These are phyloP conservation scores for Nibea albiflora DNA, from an alignment of 2,113 vertebrate species.

Conservation along the genomic window DNA sequence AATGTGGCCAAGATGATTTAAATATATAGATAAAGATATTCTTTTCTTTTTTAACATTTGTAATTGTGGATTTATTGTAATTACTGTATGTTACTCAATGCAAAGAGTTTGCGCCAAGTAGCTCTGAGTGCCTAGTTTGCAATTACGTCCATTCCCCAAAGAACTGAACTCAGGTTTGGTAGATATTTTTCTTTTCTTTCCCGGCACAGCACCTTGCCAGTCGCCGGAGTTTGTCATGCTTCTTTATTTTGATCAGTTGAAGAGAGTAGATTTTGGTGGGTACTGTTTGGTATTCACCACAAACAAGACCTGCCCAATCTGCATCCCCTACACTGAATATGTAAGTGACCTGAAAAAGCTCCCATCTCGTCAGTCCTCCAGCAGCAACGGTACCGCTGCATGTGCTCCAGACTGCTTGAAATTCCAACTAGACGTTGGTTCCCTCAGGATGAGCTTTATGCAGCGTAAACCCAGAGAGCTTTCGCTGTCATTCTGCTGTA, in stretches of 20 bases:
- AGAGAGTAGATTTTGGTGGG: slow-evolving; percentile 31
- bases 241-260: slow-evolving; percentile 28
- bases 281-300: slow-evolving; percentile 55
- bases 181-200: not conserved
- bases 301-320: slow-evolving; percentile 61
- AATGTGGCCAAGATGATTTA: not conserved
- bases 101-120: not conserved
- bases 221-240: slow-evolving; percentile 13
- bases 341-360: slow-evolving; percentile 61
- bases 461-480: slow-evolving; percentile 66
- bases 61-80: slow-evolving; percentile 24
- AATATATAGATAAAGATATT: not conserved
- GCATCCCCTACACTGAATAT: slow-evolving; percentile 54
- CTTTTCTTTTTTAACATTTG: not conserved
- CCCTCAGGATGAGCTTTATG: slow-evolving; percentile 70
- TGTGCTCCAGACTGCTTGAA: slow-evolving; percentile 59
- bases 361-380: slow-evolving; percentile 36
- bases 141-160: slow-evolving; percentile 11
- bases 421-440: slow-evolving; percentile 65
- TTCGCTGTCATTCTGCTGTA: slow-evolving; percentile 59
- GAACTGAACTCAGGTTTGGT: not conserved
- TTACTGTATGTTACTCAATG: slow-evolving; percentile 12
- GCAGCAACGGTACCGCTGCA: slow-evolving; percentile 31
- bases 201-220: not conserved
- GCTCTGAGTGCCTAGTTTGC: slow-evolving; percentile 19